Conservation (phyloP, 2,113 vertebrate genomes). For the Physeter macrocephalus region DNA sequence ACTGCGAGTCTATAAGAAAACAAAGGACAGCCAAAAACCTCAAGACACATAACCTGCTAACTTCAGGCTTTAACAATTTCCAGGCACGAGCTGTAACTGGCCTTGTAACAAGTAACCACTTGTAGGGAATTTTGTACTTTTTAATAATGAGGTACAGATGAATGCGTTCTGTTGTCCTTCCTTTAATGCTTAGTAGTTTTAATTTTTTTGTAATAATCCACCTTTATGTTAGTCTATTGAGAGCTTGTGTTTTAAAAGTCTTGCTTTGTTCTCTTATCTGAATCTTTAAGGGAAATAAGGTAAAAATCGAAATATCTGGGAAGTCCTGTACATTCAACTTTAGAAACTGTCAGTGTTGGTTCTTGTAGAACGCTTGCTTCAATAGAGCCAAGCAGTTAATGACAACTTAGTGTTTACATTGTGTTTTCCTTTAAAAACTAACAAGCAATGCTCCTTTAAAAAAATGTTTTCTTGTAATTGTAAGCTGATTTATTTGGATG, state of each 20-base stretch:
- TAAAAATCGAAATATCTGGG: background rate
- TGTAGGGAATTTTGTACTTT: background rate
- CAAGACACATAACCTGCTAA: background rate
- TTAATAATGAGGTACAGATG: background rate
- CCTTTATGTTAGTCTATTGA: background rate
- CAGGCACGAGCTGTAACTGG: background rate
- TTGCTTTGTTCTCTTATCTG: background rate
- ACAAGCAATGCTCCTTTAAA: background rate
- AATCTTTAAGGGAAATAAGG: background rate
- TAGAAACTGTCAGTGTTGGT: background rate
- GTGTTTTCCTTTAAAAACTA: background rate
- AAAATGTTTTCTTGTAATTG: background rate
- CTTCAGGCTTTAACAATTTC: constrained; percentile 16
- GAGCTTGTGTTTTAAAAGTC: constrained; percentile 13
- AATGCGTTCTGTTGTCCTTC: background rate
- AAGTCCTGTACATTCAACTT: background rate
- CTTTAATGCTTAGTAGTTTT: background rate
- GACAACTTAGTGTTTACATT: background rate
- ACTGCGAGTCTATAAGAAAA: background rate
- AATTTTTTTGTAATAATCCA: background rate
- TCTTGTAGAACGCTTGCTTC: background rate
- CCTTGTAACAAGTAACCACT: background rate
- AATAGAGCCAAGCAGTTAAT: background rate
- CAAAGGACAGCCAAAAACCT: background rate
- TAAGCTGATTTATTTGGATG: background rate